These are phyloP conservation scores for Blastomussa wellsi DNA, from an alignment of 92 coral and sea anemone genomes.

Conservation along the genomic window DNA sequence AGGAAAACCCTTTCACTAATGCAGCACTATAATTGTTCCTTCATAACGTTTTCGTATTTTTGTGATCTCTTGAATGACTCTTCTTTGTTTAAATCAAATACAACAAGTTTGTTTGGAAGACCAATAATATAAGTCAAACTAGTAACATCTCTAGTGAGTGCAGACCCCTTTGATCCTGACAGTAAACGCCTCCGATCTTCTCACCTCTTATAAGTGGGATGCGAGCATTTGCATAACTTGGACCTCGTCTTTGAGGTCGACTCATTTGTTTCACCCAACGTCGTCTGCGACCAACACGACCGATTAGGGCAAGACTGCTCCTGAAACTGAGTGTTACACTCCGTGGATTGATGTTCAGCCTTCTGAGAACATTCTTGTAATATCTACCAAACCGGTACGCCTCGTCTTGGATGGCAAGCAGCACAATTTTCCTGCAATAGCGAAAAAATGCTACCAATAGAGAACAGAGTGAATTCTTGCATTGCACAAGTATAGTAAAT, in stretches of 20 bases:
- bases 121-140: too few relatives aligned
- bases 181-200: background rate
- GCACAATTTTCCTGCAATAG: background rate
- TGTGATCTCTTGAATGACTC: too few relatives aligned
- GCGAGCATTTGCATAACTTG: background rate
- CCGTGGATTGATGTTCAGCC: background rate
- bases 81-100: too few relatives aligned
- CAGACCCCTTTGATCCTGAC: too few relatives aligned
- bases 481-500: too few relatives aligned
- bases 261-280: background rate
- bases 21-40: too few relatives aligned
- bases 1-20: too few relatives aligned
- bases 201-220: background rate
- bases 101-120: too few relatives aligned
- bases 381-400: background rate
- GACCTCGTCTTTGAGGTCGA: background rate
- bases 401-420: slow-evolving; percentile 1
- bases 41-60: too few relatives aligned
- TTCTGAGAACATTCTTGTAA: background rate
- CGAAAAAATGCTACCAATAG: background rate
- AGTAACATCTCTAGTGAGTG: too few relatives aligned
- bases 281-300: slow-evolving; percentile 7
- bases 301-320: slow-evolving; percentile 22
- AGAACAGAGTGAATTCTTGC: background rate
- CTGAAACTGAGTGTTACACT: background rate